These are phyloP conservation scores for Brachionus rubens DNA, from an alignment of 1,140 invertebrate genomes.

Conservation along the genomic window DNA sequence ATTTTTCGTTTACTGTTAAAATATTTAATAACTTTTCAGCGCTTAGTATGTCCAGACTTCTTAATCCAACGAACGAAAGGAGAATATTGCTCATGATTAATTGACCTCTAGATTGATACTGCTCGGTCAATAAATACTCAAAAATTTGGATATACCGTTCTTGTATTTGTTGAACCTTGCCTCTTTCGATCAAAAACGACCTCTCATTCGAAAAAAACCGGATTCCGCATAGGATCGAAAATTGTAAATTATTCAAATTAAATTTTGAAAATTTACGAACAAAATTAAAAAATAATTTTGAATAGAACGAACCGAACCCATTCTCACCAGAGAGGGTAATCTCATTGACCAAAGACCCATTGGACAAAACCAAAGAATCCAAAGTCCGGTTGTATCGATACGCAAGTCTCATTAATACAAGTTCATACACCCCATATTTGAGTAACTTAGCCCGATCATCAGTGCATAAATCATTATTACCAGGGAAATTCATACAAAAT, in stretches of 20 bases:
- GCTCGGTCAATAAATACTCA: constrained; percentile 18
- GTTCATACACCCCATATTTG: constrained; percentile 38
- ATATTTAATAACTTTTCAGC: constrained; percentile 15
- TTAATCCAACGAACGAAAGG: neutral
- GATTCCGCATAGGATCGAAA: no score
- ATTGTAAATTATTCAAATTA: no score
- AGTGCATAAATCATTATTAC: constrained; percentile 42
- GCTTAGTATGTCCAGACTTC: constrained; percentile 27
- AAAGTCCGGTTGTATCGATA: constrained; percentile 31
- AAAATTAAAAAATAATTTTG: no score
- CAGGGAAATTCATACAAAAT: constrained; percentile 45
- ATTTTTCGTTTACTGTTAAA: neutral
- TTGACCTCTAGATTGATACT: neutral
- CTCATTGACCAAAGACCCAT: constrained; percentile 16
- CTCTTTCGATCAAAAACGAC: no score
- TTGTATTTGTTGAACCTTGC: no score
- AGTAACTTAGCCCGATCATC: constrained; percentile 43
- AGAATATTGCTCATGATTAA: neutral
- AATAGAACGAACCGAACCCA: no score
- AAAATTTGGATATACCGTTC: constrained; percentile 9
- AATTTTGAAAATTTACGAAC: no score
- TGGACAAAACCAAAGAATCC: constrained; percentile 16
- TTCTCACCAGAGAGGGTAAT: neutral
- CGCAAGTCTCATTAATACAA: constrained; percentile 33
- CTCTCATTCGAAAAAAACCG: no score